These are phyloP conservation scores for Alviniconcha strummeri DNA, from an alignment of 2,888 invertebrate genomes.

Conservation along the genomic window DNA sequence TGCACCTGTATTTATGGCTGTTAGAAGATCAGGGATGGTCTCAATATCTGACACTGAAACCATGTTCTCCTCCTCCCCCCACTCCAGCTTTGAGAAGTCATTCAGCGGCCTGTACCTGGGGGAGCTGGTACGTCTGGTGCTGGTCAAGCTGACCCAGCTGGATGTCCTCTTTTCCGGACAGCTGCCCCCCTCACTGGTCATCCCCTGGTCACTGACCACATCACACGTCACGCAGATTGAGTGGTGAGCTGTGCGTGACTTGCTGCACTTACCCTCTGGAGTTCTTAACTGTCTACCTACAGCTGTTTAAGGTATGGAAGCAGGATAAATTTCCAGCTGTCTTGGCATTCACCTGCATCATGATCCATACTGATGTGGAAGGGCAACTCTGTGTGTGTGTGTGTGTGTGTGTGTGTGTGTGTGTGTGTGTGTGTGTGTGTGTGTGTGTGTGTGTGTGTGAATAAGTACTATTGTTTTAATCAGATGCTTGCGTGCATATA, in stretches of 20 bases:
- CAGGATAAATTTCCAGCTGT: background rate
- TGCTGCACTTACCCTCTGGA: no score
- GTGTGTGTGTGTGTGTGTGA: no score
- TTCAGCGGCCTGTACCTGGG: conserved; percentile 88
- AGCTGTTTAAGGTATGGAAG: background rate
- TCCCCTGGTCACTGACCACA: conserved; percentile 79
- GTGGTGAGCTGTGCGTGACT: conserved; percentile 72
- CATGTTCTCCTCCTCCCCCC: background rate
- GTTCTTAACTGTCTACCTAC: background rate
- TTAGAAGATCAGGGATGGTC: no score
- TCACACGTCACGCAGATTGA: conserved; percentile 83
- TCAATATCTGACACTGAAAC: background rate
- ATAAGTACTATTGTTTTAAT: no score
- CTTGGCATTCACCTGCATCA: background rate
- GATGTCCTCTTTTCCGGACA: conserved; percentile 78
- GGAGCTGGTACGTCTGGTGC: conserved; percentile 81
- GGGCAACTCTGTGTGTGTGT: no score
- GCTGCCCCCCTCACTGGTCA: conserved; percentile 68
- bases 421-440: no score
- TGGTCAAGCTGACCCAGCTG: conserved; percentile 79
- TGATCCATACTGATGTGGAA: no score
- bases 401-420: no score
- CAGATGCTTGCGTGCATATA: no score
- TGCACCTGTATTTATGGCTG: no score
- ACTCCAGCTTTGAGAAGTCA: conserved; percentile 85